Evolutionary conservation across 1,140 invertebrate genomes (phyloP).

Genomic region (Trichoplusia ni): DNA sequence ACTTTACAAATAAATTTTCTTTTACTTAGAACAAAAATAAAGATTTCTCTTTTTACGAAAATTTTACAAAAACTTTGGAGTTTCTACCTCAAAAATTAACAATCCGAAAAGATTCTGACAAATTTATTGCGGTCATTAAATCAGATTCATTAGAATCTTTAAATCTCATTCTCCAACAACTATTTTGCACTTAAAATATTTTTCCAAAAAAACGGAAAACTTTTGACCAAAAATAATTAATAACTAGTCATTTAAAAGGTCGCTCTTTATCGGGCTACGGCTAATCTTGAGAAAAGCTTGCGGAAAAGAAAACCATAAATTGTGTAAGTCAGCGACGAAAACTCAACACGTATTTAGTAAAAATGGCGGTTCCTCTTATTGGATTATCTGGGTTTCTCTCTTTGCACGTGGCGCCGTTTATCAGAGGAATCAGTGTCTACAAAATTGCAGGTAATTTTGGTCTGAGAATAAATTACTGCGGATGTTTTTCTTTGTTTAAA

Average conservation of each 20-base stretch:
- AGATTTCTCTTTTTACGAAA: no score
- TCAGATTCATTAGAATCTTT: no score
- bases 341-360: background rate
- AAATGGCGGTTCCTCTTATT: constrained; percentile 1
- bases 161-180: no score
- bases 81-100: no score
- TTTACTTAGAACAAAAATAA: no score
- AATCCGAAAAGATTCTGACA: no score
- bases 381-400: background rate
- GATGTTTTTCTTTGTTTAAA: no score
- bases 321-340: constrained; percentile 1
- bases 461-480: background rate
- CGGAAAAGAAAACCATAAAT: constrained; percentile 28
- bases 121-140: no score
- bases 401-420: background rate
- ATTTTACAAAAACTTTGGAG: no score
- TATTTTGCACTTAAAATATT: no score
- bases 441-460: background rate
- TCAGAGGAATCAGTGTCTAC: background rate
- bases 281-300: constrained; percentile 4
- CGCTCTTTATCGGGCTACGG: constrained; percentile 23
- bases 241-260: constrained; percentile 25
- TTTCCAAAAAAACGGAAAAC: no score
- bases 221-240: constrained; percentile 12
- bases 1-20: no score